Conservation (phyloP, 2,113 vertebrate genomes). For the Archilochus colubris region DNA sequence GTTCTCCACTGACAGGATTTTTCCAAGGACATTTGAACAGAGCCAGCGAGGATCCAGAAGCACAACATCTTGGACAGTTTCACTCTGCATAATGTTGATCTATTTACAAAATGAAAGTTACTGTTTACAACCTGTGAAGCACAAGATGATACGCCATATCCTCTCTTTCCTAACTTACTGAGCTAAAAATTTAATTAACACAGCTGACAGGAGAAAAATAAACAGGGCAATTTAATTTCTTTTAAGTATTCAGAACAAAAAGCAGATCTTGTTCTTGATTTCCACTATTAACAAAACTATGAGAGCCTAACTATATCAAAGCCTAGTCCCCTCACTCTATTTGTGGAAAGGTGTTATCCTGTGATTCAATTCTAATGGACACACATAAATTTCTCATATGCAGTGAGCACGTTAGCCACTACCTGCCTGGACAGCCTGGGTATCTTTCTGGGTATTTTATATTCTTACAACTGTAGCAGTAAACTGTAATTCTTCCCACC, state of each 20-base stretch:
- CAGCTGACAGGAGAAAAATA: background rate
- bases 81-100: slow-evolving; percentile 99
- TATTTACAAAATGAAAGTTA: slow-evolving; percentile 68
- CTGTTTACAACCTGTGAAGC: background rate
- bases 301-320: background rate
- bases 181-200: background rate
- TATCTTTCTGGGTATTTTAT: background rate
- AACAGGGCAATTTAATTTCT: background rate
- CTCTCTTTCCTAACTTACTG: background rate
- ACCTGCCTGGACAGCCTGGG: background rate
- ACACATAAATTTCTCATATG: background rate
- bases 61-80: slow-evolving; percentile 97
- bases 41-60: slow-evolving; percentile 97
- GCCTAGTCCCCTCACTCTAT: background rate
- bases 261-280: background rate
- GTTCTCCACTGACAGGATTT: slow-evolving; percentile 90
- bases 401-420: background rate
- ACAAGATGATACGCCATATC: fast-evolving
- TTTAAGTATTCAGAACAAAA: background rate
- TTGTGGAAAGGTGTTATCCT: background rate
- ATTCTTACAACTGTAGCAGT: background rate
- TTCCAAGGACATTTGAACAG: slow-evolving; percentile 88
- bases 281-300: background rate
- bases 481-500: background rate
- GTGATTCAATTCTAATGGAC: background rate